phyloP scores from a whole-genome alignment of 2,113 vertebrate species.

The Seriola dumerili region DNA sequence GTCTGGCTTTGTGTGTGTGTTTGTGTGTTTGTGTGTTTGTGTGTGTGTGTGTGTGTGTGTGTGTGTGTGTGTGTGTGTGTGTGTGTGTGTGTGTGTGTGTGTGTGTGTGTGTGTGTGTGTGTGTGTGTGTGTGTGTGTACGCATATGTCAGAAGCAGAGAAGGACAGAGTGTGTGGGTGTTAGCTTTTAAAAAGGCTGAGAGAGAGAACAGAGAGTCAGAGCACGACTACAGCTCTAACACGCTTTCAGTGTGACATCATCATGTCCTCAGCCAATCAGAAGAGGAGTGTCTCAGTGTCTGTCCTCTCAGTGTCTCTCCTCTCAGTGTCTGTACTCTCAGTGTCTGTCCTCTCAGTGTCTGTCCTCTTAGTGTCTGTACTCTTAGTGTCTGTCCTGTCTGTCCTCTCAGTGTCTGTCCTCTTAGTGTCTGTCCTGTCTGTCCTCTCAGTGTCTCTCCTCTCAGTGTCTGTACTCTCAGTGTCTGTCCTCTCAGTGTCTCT shows the following conservation, averaged over 20 bases:
- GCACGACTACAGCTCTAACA: not conserved
- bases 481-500: constrained; percentile 68
- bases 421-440: too few relatives aligned
- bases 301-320: not conserved
- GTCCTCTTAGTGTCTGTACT: not conserved
- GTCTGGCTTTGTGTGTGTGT: constrained; percentile 22
- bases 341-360: constrained; percentile 75
- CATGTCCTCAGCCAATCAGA: too few relatives aligned
- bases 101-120: constrained; percentile 8
- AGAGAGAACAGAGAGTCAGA: constrained; percentile 9
- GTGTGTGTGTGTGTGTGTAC: constrained; percentile 1
- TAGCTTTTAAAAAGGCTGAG: constrained; percentile 21
- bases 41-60: constrained; percentile 9
- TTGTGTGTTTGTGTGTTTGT: not conserved
- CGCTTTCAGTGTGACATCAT: not conserved
- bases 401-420: constrained; percentile 68
- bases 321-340: constrained; percentile 68
- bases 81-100: constrained; percentile 16
- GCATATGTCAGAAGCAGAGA: constrained; percentile 30
- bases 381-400: too few relatives aligned
- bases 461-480: not conserved
- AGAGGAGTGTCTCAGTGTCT: not conserved
- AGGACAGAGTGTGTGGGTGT: constrained; percentile 32
- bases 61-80: constrained; percentile 41
- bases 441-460: constrained; percentile 68